Evolutionary conservation across 1,140 invertebrate genomes (phyloP).

Genomic region (Drosophila persimilis): DNA sequence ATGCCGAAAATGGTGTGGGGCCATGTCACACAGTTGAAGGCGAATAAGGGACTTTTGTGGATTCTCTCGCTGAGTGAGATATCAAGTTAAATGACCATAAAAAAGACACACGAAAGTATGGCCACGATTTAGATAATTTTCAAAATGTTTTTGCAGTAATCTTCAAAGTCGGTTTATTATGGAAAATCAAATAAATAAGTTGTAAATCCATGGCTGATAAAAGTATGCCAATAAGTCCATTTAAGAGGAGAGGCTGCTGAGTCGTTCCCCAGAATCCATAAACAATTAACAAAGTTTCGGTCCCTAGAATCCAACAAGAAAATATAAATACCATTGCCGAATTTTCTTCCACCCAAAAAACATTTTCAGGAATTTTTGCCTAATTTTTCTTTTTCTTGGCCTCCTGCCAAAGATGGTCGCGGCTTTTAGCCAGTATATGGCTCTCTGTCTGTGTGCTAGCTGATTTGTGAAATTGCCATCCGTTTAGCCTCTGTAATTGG

Average conservation of each 20-base stretch:
- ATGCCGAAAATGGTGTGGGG: slow-evolving; percentile 18
- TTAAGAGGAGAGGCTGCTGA: too few relatives aligned
- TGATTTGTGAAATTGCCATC: slow-evolving; percentile 73
- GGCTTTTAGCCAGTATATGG: neutral
- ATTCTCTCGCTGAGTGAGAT: slow-evolving; percentile 7
- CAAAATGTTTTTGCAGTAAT: too few relatives aligned
- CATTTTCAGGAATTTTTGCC: neutral
- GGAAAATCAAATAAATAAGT: too few relatives aligned
- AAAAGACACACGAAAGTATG: slow-evolving; percentile 22
- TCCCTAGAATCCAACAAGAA: too few relatives aligned
- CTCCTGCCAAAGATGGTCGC: slow-evolving; percentile 60
- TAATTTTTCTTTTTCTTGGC: slow-evolving; percentile 33
- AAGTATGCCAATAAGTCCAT: too few relatives aligned
- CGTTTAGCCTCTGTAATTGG: slow-evolving; percentile 69
- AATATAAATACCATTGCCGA: too few relatives aligned
- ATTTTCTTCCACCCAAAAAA: neutral
- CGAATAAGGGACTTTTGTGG: slow-evolving; percentile 34
- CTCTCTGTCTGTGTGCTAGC: slow-evolving; percentile 50
- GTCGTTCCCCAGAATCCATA: too few relatives aligned
- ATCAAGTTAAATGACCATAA: slow-evolving; percentile 39
- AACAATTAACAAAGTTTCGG: too few relatives aligned
- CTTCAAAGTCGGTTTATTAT: too few relatives aligned
- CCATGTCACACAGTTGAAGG: slow-evolving; percentile 13
- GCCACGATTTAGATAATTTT: slow-evolving; percentile 1
- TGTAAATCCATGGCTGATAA: too few relatives aligned